Conservation (phyloP, 2,113 vertebrate species). For the Eptesicus fuscus region DNA sequence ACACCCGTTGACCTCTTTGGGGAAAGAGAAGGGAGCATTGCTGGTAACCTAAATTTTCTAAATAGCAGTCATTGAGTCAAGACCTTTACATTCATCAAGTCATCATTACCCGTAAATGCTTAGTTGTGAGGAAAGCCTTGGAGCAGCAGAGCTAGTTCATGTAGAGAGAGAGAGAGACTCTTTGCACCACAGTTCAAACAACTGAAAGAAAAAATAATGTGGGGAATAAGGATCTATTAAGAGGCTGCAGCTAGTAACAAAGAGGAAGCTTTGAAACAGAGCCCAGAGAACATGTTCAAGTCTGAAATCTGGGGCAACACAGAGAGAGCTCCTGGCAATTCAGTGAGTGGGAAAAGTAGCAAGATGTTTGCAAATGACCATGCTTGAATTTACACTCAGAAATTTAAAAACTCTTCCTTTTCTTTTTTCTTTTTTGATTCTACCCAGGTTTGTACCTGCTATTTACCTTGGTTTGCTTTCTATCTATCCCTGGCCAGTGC, state of each 20-base stretch:
- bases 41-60: background rate
- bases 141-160: background rate
- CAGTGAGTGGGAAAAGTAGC: background rate
- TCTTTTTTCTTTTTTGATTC: background rate
- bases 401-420: background rate
- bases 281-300: background rate
- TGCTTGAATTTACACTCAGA: background rate
- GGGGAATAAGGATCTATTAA: background rate
- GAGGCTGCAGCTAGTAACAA: background rate
- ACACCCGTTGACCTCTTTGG: background rate
- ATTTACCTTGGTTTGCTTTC: background rate
- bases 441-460: background rate
- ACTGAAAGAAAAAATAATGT: background rate
- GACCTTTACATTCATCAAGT: background rate
- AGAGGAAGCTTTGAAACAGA: background rate
- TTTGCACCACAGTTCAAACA: background rate
- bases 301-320: background rate
- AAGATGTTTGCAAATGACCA: background rate
- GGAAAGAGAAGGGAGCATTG: accelerated
- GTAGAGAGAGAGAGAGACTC: background rate
- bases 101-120: background rate
- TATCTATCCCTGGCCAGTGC: background rate
- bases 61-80: background rate
- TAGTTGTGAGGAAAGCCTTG: background rate
- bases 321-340: background rate